Percentiles rank a stretch among this genome's conserved stretches.
phyloP scores from a whole-genome alignment of 2,797 vertebrate genomes.

The Tinamus major region DNA sequence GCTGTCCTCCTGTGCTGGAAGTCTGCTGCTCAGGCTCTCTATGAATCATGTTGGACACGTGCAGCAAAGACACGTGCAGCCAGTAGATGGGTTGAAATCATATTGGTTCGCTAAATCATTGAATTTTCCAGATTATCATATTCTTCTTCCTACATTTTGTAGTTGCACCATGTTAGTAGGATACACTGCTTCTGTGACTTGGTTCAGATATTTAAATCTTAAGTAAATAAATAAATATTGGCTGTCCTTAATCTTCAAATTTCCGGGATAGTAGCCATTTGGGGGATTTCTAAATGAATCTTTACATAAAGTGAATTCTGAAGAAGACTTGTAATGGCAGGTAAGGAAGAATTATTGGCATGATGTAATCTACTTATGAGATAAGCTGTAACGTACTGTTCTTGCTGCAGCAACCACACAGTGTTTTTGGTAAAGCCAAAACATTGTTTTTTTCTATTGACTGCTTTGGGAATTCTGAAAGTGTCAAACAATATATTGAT shows the following conservation, averaged over 20 bases:
- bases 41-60: background rate
- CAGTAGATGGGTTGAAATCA: background rate
- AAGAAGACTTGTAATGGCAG: background rate
- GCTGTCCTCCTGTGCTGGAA: background rate
- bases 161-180: background rate
- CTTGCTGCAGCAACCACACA: background rate
- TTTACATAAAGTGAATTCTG: background rate
- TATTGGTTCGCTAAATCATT: background rate
- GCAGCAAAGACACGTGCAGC: background rate
- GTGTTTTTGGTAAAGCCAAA: background rate
- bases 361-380: background rate
- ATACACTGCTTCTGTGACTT: background rate
- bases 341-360: background rate
- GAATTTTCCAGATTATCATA: background rate
- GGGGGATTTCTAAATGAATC: background rate
- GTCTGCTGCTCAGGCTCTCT: no score
- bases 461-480: background rate
- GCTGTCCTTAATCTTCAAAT: background rate
- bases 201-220: background rate
- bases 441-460: background rate
- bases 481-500: background rate
- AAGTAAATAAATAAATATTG: background rate
- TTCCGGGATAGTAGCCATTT: background rate
- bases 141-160: background rate
- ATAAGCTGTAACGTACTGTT: background rate